Evolutionary conservation across 2,797 vertebrate species (phyloP).

Genomic region (Pseudochaenichthys georgianus): DNA sequence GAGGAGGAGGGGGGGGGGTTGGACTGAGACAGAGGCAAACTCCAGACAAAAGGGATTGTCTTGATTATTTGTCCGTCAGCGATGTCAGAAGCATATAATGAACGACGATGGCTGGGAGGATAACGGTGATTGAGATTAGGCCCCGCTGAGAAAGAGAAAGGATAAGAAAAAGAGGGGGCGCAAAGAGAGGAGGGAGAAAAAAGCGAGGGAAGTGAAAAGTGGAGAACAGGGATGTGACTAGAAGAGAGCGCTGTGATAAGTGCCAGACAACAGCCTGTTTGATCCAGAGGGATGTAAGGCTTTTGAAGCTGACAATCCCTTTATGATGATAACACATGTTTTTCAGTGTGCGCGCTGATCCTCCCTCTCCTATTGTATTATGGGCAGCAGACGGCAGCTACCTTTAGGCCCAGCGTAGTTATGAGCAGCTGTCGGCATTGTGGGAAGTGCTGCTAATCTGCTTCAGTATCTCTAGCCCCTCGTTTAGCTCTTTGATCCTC

Average conservation of each 20-base stretch:
- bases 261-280: conserved; percentile 83
- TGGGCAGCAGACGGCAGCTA: conserved; percentile 83
- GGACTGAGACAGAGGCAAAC: conserved; percentile 57
- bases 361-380: conserved; percentile 83
- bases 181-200: conserved; percentile 38
- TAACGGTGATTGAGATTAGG: conserved; percentile 75
- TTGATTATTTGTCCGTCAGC: conserved; percentile 74
- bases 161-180: conserved; percentile 47
- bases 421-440: conserved; percentile 85
- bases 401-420: conserved; percentile 75
- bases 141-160: conserved; percentile 58
- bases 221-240: conserved; percentile 71
- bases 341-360: conserved; percentile 77
- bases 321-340: conserved; percentile 88
- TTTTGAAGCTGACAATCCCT: conserved; percentile 85
- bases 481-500: conserved; percentile 84
- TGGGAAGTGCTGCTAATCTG: conserved; percentile 84
- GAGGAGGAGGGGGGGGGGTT: not conserved
- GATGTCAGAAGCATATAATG: conserved; percentile 56
- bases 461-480: conserved; percentile 83
- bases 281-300: conserved; percentile 85
- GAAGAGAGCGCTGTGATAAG: conserved; percentile 72
- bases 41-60: conserved; percentile 79
- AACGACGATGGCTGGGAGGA: conserved; percentile 68
- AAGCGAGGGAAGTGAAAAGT: conserved; percentile 49